Evolutionary conservation across 2,888 invertebrate genomes (phyloP), one percentile per base, ranked within the genome.

Genomic region (Dendrolimus pini): DNA sequence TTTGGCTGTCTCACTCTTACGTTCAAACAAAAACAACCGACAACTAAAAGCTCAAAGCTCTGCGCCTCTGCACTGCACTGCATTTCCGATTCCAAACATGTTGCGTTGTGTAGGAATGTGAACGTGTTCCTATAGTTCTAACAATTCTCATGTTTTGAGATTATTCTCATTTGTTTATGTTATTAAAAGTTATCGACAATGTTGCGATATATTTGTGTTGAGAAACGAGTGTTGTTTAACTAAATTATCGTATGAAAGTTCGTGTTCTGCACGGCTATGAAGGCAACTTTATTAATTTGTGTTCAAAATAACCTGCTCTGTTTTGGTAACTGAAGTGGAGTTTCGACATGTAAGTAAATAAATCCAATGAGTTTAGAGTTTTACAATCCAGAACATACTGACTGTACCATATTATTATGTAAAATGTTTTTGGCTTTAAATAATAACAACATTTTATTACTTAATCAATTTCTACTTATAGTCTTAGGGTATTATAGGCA

Each of bases 121-220:
- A 68, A 70, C 66, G 65, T 61, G 70, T 72, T 69, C 68, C 63
- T 65, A 58, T 54, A 59, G 30, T 6, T 30, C 30, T 30, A 30
- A 60, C 66, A 60, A 60, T 59, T 58, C 47, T 47, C 12, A 8
- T 47, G 47, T 47, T 47, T 47, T 10, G 12, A 47, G 47, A 47
- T 61, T 10, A 56, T 60, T 58, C 62, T 62, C 62, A 62, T 65
- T 30, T 72, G 69, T 78, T 75, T 77, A 78, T 82, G 75, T 80
- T 82, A 77, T 82, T 71, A 67, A 71, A 79, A 82, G 74, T 79
- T 83, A 70, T 69, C 62, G 67, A 83, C 82, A 77, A 69, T 79
- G 83, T 87, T 77, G 77, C 77, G 68, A 75, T 77, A 72, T 82
- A 78, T 82, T 81, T 78, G 73, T 80, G 72, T 76, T 73, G 69